Evolutionary conservation across 2,888 invertebrate species (phyloP).

Genomic region (Copidosoma aretas): DNA sequence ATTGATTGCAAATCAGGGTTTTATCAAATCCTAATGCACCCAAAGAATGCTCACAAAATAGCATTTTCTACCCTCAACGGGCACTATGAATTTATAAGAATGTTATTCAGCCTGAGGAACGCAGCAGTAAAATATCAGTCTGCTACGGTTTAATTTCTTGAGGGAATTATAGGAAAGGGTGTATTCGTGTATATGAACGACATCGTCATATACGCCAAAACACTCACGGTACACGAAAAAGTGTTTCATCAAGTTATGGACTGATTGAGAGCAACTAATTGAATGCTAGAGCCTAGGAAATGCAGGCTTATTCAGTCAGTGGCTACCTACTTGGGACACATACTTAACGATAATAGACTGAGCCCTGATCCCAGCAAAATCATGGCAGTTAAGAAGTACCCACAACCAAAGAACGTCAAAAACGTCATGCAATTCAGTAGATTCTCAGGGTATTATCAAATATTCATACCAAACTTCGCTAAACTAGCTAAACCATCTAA

Average conservation of each 20-base stretch:
- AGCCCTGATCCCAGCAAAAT: constrained; percentile 34
- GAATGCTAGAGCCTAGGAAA: constrained; percentile 42
- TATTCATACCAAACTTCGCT: constrained; percentile 39
- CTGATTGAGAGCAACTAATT: constrained; percentile 15
- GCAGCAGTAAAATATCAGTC: too few species aligned
- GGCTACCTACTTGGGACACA: constrained; percentile 40
- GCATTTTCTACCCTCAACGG: too few species aligned
- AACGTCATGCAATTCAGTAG: constrained; percentile 37
- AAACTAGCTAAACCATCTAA: constrained; percentile 34
- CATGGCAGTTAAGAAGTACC: constrained; percentile 33
- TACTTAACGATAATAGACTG: constrained; percentile 36
- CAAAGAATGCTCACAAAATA: constrained; percentile 37
- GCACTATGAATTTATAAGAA: constrained; percentile 39
- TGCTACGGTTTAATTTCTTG: constrained; percentile 48
- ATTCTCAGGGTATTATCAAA: constrained; percentile 36
- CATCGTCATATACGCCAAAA: constrained; percentile 36
- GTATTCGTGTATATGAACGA: constrained; percentile 42
- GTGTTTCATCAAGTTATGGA: constrained; percentile 15
- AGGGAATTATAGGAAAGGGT: constrained; percentile 42
- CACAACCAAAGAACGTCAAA: constrained; percentile 34
- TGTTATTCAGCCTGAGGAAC: constrained; percentile 49
- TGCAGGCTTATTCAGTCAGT: constrained; percentile 28
- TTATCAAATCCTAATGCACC: constrained; percentile 38
- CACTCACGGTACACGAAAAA: constrained; percentile 21
- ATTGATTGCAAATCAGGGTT: constrained; percentile 49